These are phyloP conservation scores for Cryptophagus acutangulus DNA, from an alignment of 2,888 invertebrate genomes.

Conservation along the genomic window DNA sequence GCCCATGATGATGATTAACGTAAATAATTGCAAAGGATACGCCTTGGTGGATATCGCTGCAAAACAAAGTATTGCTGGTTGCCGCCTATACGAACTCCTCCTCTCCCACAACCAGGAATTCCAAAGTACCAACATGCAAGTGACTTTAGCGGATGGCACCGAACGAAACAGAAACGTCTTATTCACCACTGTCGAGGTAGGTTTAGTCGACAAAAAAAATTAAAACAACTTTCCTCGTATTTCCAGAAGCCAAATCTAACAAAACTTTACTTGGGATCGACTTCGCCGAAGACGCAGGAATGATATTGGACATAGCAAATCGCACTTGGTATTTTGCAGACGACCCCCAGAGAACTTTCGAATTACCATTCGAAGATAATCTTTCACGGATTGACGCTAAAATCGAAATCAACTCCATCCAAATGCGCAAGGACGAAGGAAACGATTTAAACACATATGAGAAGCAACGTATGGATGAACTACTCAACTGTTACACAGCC, in stretches of 20 bases:
- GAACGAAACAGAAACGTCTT: background rate
- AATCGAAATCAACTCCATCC: too few species aligned
- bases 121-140: background rate
- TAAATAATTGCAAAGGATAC: background rate
- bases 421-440: too few species aligned
- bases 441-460: too few species aligned
- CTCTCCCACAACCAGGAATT: background rate
- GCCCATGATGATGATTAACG: conserved; percentile 1
- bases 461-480: too few species aligned
- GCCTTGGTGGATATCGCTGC: conserved; percentile 4
- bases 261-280: conserved; percentile 8
- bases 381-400: too few species aligned
- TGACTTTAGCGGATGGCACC: conserved; percentile 6
- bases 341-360: too few species aligned
- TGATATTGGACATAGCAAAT: too few species aligned
- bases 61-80: background rate
- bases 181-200: background rate
- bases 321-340: too few species aligned
- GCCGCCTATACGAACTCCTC: background rate
- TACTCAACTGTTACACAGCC: background rate
- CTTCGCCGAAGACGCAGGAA: too few species aligned
- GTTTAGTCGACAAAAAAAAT: background rate
- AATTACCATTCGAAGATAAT: too few species aligned
- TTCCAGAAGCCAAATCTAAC: conserved; percentile 1
- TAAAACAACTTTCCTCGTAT: background rate